Percentiles rank a stretch among this genome's conserved stretches.
Evolutionary conservation across 2,888 invertebrate species (phyloP).

Genomic region (Hesperia comma): DNA sequence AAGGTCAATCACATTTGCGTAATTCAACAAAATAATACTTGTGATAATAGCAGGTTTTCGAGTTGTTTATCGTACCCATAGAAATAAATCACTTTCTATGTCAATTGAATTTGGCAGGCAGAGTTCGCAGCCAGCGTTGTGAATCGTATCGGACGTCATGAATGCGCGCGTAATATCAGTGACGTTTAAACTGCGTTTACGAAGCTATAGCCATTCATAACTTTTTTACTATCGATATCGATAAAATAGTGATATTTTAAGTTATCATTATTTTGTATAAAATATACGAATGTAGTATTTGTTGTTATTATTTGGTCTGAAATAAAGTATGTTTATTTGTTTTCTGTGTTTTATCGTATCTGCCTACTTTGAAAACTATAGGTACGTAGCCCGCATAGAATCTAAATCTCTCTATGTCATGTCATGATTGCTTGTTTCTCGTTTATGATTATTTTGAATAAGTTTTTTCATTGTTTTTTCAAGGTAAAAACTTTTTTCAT

Average conservation of each 20-base stretch:
- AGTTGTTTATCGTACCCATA: not conserved
- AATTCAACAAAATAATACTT: slow-evolving; percentile 13
- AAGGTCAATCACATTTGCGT: slow-evolving; percentile 27
- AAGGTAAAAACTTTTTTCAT: too few relatives aligned
- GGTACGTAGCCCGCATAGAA: too few relatives aligned
- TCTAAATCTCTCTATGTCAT: too few relatives aligned
- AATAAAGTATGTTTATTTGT: too few relatives aligned
- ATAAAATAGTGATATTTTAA: slow-evolving; percentile 3
- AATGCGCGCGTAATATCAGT: slow-evolving; percentile 4
- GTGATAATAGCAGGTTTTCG: slow-evolving; percentile 2
- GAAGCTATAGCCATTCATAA: not conserved
- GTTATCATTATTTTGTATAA: too few relatives aligned
- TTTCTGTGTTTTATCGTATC: too few relatives aligned
- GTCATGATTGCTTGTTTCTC: too few relatives aligned
- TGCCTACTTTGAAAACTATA: too few relatives aligned
- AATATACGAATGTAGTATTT: too few relatives aligned
- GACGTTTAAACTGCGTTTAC: slow-evolving; percentile 21
- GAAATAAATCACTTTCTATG: slow-evolving; percentile 31
- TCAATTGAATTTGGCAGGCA: slow-evolving; percentile 24
- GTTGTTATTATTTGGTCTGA: too few relatives aligned
- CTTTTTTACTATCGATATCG: slow-evolving; percentile 15
- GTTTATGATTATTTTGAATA: too few relatives aligned
- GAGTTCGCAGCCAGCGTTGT: slow-evolving; percentile 4
- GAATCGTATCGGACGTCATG: slow-evolving; percentile 18
- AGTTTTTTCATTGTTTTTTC: too few relatives aligned